These are phyloP conservation scores for Cyrtonyx montezumae DNA, from an alignment of 2,113 vertebrate genomes.

Conservation along the genomic window DNA sequence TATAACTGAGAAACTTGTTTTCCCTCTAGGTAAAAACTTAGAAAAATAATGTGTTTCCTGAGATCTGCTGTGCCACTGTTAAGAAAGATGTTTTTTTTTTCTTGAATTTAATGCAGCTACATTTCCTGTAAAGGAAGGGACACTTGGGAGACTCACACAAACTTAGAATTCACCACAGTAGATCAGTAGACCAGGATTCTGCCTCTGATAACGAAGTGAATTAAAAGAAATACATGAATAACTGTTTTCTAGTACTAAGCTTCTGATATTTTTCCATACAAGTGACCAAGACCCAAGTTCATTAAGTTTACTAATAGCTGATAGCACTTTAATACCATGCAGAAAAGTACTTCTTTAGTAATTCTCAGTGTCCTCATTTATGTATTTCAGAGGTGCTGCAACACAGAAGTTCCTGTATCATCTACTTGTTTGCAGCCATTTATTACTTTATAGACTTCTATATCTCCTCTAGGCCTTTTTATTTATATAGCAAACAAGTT, in stretches of 20 bases:
- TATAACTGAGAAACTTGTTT: background rate
- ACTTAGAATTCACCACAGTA: background rate
- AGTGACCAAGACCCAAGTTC: background rate
- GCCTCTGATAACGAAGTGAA: background rate
- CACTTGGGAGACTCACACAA: background rate
- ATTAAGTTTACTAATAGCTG: background rate
- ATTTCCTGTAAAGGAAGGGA: background rate
- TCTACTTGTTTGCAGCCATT: background rate
- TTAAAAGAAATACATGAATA: background rate
- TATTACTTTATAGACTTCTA: background rate
- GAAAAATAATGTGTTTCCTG: background rate
- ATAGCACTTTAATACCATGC: background rate
- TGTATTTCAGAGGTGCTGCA: rapidly evolving
- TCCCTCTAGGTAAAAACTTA: background rate
- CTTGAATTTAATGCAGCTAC: background rate
- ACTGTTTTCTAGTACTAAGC: background rate
- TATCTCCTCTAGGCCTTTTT: background rate
- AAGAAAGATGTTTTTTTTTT: background rate
- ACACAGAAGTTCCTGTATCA: background rate
- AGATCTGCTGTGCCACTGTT: background rate
- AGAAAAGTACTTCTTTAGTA: background rate
- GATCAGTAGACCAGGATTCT: background rate
- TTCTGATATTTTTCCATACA: background rate
- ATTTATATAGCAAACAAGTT: background rate
- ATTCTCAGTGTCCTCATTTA: background rate